Conservation (phyloP, 2,888 invertebrate species). For the Drosophila austrosaltans region DNA sequence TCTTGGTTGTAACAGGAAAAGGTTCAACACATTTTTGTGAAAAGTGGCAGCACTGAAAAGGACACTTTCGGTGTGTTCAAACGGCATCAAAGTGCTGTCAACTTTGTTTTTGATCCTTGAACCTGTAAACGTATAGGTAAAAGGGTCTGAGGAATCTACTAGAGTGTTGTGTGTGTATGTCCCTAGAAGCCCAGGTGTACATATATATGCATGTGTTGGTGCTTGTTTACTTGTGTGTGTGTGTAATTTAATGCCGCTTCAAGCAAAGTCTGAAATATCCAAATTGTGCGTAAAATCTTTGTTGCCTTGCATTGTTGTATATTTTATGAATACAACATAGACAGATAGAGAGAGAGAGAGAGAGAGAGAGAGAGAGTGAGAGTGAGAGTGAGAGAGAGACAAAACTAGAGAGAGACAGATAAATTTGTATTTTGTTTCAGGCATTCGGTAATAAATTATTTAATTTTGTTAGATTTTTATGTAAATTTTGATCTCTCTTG, state of each 20-base stretch:
- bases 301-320: slow-evolving; percentile 10
- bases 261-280: slow-evolving; percentile 47
- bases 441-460: slow-evolving; percentile 45
- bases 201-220: neutral
- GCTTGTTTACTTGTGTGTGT: neutral
- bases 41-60: slow-evolving; percentile 38
- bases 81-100: slow-evolving; percentile 65
- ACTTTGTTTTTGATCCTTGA: slow-evolving; percentile 67
- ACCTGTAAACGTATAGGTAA: slow-evolving; percentile 27
- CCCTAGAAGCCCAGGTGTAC: neutral
- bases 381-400: neutral
- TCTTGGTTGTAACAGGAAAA: slow-evolving; percentile 2
- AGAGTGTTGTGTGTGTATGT: slow-evolving; percentile 11
- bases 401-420: neutral
- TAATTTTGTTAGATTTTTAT: slow-evolving; percentile 9
- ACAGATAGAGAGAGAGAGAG: neutral
- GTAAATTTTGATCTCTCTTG: slow-evolving; percentile 18
- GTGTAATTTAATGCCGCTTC: slow-evolving; percentile 62
- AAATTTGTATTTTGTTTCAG: slow-evolving; percentile 37
- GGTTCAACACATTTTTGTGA: slow-evolving; percentile 27
- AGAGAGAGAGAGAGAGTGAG: neutral
- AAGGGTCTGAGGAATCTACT: slow-evolving; percentile 24
- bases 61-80: slow-evolving; percentile 65
- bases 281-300: slow-evolving; percentile 42
- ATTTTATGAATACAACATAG: slow-evolving; percentile 39